Conservation (phyloP, 30 jellyfish, hydroid and myxozoan genomes). For the Mastigias papua region DNA sequence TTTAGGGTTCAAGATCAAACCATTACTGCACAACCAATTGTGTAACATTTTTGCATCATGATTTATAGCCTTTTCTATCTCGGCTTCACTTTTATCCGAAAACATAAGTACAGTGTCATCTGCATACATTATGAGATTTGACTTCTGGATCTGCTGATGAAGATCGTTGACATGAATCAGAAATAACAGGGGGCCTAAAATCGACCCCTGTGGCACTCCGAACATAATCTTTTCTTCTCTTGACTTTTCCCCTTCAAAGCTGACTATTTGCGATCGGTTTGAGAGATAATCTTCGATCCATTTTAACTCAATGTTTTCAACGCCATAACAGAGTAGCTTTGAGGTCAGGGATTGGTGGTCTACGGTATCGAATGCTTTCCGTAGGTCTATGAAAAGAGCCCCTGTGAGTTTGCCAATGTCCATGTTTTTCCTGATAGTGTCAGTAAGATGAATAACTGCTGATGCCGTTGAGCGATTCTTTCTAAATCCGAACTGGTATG, state of each 20-base stretch:
- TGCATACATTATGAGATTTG: conserved; percentile 55
- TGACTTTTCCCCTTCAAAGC: conserved; percentile 71
- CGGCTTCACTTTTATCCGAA: conserved; percentile 6
- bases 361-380: conserved; percentile 38
- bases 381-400: conserved; percentile 31
- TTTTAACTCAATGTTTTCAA: conserved; percentile 38
- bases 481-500: conserved; percentile 25
- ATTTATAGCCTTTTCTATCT: conserved; percentile 36
- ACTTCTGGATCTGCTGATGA: conserved; percentile 44
- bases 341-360: conserved; percentile 59
- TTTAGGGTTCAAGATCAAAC: conserved; percentile 42
- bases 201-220: conserved; percentile 82
- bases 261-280: conserved; percentile 63
- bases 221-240: conserved; percentile 32
- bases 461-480: conserved; percentile 29
- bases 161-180: conserved; percentile 71
- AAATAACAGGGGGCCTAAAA: conserved; percentile 63
- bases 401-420: conserved; percentile 52
- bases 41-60: conserved; percentile 33
- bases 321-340: conserved; percentile 49
- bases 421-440: conserved; percentile 23
- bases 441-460: conserved; percentile 32
- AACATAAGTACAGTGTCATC: conserved; percentile 52
- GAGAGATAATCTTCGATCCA: conserved; percentile 66
- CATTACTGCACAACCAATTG: conserved; percentile 40